Evolutionary conservation across 2,797 vertebrate genomes (phyloP).

Genomic region (Pagetopsis macropterus): DNA sequence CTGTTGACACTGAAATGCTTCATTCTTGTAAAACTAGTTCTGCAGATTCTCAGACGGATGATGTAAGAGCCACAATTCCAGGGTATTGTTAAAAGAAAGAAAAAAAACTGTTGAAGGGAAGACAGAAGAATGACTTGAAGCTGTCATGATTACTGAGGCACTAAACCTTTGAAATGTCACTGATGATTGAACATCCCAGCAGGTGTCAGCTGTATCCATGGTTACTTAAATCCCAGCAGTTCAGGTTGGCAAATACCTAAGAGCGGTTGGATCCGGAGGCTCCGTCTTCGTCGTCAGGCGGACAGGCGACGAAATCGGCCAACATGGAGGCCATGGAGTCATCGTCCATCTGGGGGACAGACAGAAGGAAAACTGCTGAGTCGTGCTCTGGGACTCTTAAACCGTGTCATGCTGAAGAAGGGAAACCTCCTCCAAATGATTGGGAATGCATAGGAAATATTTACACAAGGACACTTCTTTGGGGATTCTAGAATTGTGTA

Average conservation of each 20-base stretch:
- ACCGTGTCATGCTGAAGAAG: not conserved
- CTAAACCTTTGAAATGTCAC: conserved; percentile 20
- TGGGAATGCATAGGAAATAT: not conserved
- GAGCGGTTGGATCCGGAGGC: conserved; percentile 57
- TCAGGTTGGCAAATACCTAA: conserved; percentile 21
- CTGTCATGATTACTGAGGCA: not conserved
- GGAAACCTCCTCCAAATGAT: not conserved
- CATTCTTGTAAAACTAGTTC: not conserved
- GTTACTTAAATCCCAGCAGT: conserved; percentile 3
- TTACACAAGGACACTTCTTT: not conserved
- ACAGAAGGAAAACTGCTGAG: conserved; percentile 2
- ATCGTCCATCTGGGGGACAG: conserved; percentile 76
- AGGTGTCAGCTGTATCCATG: conserved; percentile 2
- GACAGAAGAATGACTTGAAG: not conserved
- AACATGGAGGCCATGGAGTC: conserved; percentile 90
- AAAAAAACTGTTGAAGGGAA: not conserved
- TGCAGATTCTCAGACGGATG: not conserved
- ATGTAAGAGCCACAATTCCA: not conserved
- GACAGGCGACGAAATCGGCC: conserved; percentile 91
- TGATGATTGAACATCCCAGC: conserved; percentile 4
- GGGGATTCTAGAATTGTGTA: too few species aligned
- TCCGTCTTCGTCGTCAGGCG: conserved; percentile 88
- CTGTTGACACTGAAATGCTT: not conserved
- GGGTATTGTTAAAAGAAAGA: not conserved
- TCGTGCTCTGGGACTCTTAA: not conserved